Base-by-base conservation (phyloP, 1,140 invertebrate genomes). In the Drosophila biarmipes region DNA sequence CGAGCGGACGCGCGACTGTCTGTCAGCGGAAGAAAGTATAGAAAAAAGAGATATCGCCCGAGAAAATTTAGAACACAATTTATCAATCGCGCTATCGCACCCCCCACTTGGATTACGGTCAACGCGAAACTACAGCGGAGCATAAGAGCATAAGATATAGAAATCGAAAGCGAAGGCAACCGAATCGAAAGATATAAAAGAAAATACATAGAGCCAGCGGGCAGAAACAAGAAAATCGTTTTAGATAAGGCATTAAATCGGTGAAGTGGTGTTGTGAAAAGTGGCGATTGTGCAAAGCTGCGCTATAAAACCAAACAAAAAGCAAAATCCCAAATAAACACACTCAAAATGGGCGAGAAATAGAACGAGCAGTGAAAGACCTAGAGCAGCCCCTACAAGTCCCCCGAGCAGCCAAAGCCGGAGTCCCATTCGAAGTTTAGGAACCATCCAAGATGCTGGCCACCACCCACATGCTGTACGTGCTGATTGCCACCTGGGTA, bases 401-500 rank as follows among this genome's bases (percentile, higher is more conserved):
- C 15, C 45, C 46, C 62, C 37, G 43, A 17, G 34, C 31, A 54
- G 58, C 24, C 56, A 46, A 58, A 67, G 24, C 19, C 17, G 15
- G 53, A 38, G 17, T 34, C 31, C 37, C 42, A 35, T 27, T 31
- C 4, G 45, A 51, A n/a, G 34, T 37, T 59, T 51, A 42, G 56
- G 48, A 38, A 57, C 38, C 34, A 53, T 29, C 45, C 45, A 86
- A 62, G 48, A 87, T 87, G 82, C 79, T 87, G 75, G 84, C 82
- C 48, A 82, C 82, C 42, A 82, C 71, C 76, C 84, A 87, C 48
- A 89, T 87, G 58, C 75, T 89, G 37, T 89, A 89, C 58, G 82
- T 87, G 19, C 78, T 87, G 72, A 92, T 95, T 37, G 92, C 95
- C 75, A 94, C 94, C 86, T 94, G 94, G 80, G 94, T 94, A 87